Evolutionary conservation across 2,113 vertebrate species (phyloP), one percentile per base, ranked within the genome.

Genomic region (Poecilia latipinna): DNA sequence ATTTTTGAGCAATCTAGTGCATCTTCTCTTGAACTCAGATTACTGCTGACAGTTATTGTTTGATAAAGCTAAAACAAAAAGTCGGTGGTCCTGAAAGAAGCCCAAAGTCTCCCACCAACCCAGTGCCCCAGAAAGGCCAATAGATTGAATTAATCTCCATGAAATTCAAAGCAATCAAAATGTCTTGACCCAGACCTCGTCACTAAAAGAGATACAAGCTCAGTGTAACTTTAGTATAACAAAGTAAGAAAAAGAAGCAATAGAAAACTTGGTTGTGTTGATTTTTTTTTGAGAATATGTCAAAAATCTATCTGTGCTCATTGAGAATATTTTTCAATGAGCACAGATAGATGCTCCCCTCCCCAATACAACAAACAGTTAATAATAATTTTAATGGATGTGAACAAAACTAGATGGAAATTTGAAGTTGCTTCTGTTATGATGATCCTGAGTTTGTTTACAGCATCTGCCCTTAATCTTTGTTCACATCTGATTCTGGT

Each of bases 141-240:
- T 61, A 17, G 33, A 12, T 29, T 54, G 42, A 57, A 13, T 66
- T 69, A 60, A 61, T 66, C 75, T 82, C 70, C 33, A 39, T 12
- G 4, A 39, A n/a, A n/a, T 6, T 11, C 11, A 66, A 60, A 57
- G 51, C 0, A 10, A 22, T 57, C 7, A 19, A 54, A 54, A 54
- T 51, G 51, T 57, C 51, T 22, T 24, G 17, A 54, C 48, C 17
- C 15, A 51, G 12, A 51, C 4, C 5, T 22, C 48, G 22, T 54
- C 17, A 22, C 7, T 19, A 22, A 17, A 19, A 6, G 7, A 54
- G 39, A 54, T 54, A 6, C 48, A 54, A 54, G 17, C 48, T 54
- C 22, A 54, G 15, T 8, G 7, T 8, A 22, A 2, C 48, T 22
- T 54, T 24, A 51, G 7, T 51, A 51, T 24, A 51, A 51, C 2